These are phyloP conservation scores for Tenthredo livida DNA, from an alignment of 2,888 invertebrate species.

Conservation along the genomic window DNA sequence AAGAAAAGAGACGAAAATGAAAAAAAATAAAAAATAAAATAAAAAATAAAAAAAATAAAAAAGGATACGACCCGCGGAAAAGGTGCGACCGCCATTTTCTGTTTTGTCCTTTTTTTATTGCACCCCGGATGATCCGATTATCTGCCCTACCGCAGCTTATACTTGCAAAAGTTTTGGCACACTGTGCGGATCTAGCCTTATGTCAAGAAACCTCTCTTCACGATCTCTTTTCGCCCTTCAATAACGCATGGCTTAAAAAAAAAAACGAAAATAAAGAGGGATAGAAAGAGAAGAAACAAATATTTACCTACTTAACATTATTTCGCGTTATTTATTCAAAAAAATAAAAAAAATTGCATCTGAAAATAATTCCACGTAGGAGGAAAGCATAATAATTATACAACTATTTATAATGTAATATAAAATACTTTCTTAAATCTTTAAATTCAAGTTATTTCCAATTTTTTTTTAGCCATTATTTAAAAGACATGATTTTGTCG, in stretches of 20 bases:
- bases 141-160: slow-evolving; percentile 68
- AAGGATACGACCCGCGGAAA: slow-evolving; percentile 16
- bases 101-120: slow-evolving; percentile 59
- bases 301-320: background rate
- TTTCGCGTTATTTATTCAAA: background rate
- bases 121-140: slow-evolving; percentile 72
- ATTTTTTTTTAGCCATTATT: background rate
- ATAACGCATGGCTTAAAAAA: background rate
- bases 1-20: background rate
- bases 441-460: background rate
- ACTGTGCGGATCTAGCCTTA: slow-evolving; percentile 15
- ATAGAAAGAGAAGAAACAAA: background rate
- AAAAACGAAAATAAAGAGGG: background rate
- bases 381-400: background rate
- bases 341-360: background rate
- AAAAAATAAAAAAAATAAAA: background rate
- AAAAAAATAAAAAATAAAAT: background rate
- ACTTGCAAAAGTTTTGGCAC: slow-evolving; percentile 69
- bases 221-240: background rate
- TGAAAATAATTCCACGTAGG: background rate
- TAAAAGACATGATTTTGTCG: background rate
- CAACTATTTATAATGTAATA: background rate
- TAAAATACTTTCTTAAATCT: background rate
- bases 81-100: slow-evolving; percentile 55
- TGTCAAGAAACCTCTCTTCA: slow-evolving; percentile 22